phyloP scores from a whole-genome alignment of 2,888 invertebrate species.

The Cryptocephalus moraei region DNA sequence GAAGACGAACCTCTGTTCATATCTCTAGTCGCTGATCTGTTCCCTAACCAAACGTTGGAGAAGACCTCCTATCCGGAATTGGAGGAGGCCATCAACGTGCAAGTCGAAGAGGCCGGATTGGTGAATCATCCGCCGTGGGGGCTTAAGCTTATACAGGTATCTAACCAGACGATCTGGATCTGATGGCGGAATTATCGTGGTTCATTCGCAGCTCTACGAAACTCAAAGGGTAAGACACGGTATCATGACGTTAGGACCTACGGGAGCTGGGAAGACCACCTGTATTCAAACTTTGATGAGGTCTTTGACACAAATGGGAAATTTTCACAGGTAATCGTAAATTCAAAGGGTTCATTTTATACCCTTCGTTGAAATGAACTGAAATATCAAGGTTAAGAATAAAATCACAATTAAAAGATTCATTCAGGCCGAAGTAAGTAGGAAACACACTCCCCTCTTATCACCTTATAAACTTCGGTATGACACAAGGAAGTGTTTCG shows the following conservation, averaged over 20 bases:
- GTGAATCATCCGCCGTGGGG: slow-evolving; percentile 93
- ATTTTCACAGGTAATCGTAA: slow-evolving; percentile 58
- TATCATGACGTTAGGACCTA: slow-evolving; percentile 91
- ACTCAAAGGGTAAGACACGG: slow-evolving; percentile 93
- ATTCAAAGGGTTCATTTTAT: not conserved
- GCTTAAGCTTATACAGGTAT: slow-evolving; percentile 81
- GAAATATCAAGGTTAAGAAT: no score
- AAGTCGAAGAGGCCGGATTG: slow-evolving; percentile 70
- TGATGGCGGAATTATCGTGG: not conserved
- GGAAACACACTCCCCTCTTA: no score
- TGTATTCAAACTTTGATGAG: slow-evolving; percentile 88
- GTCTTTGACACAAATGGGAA: slow-evolving; percentile 75
- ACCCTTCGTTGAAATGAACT: no score
- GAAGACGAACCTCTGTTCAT: slow-evolving; percentile 97
- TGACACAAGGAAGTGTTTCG: no score
- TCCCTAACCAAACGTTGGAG: slow-evolving; percentile 89
- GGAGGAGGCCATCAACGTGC: slow-evolving; percentile 76
- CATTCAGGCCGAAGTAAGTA: no score
- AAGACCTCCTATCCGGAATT: slow-evolving; percentile 84
- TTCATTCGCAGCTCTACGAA: slow-evolving; percentile 65
- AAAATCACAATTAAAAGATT: no score
- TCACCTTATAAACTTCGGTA: no score
- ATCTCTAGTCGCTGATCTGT: slow-evolving; percentile 88
- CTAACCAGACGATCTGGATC: not conserved
- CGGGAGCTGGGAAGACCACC: slow-evolving; percentile 90